Evolutionary conservation across 2,797 vertebrate genomes (phyloP).

Genomic region (Rousettus madagascariensis): DNA sequence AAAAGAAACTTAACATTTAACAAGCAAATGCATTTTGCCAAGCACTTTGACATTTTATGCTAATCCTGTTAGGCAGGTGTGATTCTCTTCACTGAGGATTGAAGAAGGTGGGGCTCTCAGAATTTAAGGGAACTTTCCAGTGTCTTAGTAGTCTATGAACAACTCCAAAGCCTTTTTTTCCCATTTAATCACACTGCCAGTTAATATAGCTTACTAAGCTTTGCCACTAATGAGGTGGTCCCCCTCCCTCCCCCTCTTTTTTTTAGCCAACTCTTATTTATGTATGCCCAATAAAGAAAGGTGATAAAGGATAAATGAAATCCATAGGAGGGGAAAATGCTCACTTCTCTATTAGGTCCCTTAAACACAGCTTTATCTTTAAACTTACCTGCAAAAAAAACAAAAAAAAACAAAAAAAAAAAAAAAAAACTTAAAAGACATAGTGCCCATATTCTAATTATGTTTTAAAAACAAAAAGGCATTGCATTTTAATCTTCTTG

Average conservation of each 20-base stretch:
- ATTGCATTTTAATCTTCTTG: background rate
- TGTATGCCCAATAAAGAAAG: background rate
- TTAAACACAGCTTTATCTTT: background rate
- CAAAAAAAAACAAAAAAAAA: too few relatives aligned
- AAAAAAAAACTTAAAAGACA: background rate
- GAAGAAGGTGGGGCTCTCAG: background rate
- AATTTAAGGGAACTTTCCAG: background rate
- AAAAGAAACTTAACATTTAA: conserved; percentile 7
- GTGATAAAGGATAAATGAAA: background rate
- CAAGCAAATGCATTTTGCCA: conserved; percentile 14
- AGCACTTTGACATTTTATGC: background rate
- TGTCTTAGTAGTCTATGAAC: background rate
- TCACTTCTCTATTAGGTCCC: background rate
- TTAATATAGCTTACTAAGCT: background rate
- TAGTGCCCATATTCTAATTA: background rate
- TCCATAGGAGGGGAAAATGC: background rate
- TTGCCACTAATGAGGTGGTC: background rate
- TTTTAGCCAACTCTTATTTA: background rate
- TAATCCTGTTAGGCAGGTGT: background rate
- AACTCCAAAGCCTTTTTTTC: background rate
- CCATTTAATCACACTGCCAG: background rate
- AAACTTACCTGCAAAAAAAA: background rate
- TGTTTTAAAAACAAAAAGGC: background rate
- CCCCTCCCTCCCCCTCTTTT: background rate
- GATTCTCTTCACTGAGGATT: background rate